Evolutionary conservation across 2,113 vertebrate species (phyloP).

Genomic region (Chaenocephalus aceratus): DNA sequence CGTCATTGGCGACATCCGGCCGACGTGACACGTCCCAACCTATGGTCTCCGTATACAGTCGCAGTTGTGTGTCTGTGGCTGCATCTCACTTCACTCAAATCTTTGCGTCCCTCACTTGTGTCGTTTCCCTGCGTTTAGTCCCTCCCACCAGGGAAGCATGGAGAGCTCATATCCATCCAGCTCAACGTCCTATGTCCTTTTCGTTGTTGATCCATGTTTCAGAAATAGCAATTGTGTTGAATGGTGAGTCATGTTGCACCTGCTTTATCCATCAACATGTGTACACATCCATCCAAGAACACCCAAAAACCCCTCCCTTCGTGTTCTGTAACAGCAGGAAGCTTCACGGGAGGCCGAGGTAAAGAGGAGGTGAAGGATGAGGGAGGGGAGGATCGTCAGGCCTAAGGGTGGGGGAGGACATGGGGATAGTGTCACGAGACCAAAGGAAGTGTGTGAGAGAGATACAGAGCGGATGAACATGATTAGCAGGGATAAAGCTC

Average conservation of each 20-base stretch:
- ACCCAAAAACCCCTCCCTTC: neutral
- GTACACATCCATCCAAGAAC: conserved; percentile 15
- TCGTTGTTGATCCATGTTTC: too few relatives aligned
- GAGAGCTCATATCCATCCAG: too few relatives aligned
- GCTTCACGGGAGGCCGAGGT: conserved; percentile 24
- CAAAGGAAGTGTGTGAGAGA: conserved; percentile 50
- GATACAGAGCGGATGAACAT: conserved; percentile 67
- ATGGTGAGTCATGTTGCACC: neutral
- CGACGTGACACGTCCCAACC: too few relatives aligned
- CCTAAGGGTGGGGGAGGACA: conserved; percentile 31
- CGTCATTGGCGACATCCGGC: too few relatives aligned
- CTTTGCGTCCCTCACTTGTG: too few relatives aligned
- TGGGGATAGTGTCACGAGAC: conserved; percentile 54
- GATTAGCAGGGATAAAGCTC: conserved; percentile 62
- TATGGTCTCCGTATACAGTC: too few relatives aligned
- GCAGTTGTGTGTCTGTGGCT: too few relatives aligned
- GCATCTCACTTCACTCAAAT: too few relatives aligned
- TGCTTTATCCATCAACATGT: conserved; percentile 9
- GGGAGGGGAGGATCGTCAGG: conserved; percentile 25
- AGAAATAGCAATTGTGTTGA: too few relatives aligned
- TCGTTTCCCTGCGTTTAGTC: too few relatives aligned
- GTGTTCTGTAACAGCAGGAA: neutral
- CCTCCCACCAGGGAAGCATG: too few relatives aligned
- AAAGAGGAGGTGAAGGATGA: conserved; percentile 53
- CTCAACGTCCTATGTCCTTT: too few relatives aligned